Base-by-base conservation (phyloP, 2,797 vertebrate genomes). In the Enteromius thamalakanensis region DNA sequence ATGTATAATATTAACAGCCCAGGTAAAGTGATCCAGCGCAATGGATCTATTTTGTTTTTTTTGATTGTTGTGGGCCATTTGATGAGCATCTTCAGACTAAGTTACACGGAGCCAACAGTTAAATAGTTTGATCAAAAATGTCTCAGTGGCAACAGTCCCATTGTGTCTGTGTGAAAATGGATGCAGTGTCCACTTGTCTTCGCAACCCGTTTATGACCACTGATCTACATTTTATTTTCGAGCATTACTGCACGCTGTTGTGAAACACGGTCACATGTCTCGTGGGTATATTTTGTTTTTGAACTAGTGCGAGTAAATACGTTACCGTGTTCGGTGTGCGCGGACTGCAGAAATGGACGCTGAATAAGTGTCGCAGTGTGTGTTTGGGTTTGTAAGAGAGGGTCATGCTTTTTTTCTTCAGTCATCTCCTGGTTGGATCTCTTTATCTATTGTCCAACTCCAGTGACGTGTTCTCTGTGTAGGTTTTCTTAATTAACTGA, bases 401-500 rank as follows among this genome's bases (percentile, higher is more conserved):
- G 8, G 17, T 70, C 67, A 0, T 29, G 65, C 42, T 51, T 42
- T 60, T 76, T 37, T 75, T 74, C 55, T 51, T 51, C 58, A 29
- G 45, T 51, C 45, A 23, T 51, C 29, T 51, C 47, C 11, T 32
- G 14, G 69, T 53, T 65, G 7, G 49, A 76, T 76, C 47, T 45
- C 62, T 76, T 82, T n/a, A 76, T 82, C 45, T 62, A 14, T 76
- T 82, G 49, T 76, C 34, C 60, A 53, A 60, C 71, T 58, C 47
- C 67, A n/a, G 72, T 90, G 91, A 92, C 88, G 88, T 88, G 91
- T 89, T 90, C 87, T 72, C 87, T 93, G 90, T 91, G 90, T 91
- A 93, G 89, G 91, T 91, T 93, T 94, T 94, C 93, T 92, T 96
- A 96, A 97, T 96, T 95, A 97, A 96, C 95, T 95, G 95, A 94